phyloP scores from a whole-genome alignment of 2,888 invertebrate species.

The Anorthoa munda region DNA sequence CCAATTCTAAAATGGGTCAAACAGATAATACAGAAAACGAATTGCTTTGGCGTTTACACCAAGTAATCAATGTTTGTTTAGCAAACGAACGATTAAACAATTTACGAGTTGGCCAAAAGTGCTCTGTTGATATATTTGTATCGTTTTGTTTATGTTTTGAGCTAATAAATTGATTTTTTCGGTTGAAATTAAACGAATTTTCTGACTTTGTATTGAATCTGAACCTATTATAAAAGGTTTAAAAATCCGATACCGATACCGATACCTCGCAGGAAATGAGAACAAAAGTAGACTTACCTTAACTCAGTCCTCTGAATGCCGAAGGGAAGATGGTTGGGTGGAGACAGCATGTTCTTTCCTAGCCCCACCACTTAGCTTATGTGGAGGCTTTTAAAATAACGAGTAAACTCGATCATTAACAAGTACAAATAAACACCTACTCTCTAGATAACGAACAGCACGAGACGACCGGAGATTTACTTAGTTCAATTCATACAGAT shows the following conservation, averaged over 20 bases:
- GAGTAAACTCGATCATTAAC: not conserved
- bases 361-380: too few relatives aligned
- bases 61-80: conserved; percentile 66
- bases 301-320: too few relatives aligned
- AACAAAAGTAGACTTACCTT: conserved; percentile 9
- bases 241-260: too few relatives aligned
- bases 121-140: conserved; percentile 55
- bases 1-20: conserved; percentile 69
- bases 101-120: conserved; percentile 61
- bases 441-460: not conserved
- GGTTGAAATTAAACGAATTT: conserved; percentile 24
- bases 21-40: conserved; percentile 70
- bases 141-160: conserved; percentile 47
- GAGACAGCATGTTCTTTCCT: not conserved
- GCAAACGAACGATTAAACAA: conserved; percentile 66
- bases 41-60: conserved; percentile 68
- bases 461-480: not conserved
- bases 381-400: too few relatives aligned
- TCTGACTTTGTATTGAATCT: conserved; percentile 9
- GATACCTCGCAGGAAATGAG: not conserved
- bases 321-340: not conserved
- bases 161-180: conserved; percentile 46
- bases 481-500: not conserved
- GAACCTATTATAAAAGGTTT: not conserved
- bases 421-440: not conserved